Percentiles rank a stretch among this genome's conserved stretches.
phyloP scores from a whole-genome alignment of 2,113 vertebrate genomes.

The Ariopsis seemanni region DNA sequence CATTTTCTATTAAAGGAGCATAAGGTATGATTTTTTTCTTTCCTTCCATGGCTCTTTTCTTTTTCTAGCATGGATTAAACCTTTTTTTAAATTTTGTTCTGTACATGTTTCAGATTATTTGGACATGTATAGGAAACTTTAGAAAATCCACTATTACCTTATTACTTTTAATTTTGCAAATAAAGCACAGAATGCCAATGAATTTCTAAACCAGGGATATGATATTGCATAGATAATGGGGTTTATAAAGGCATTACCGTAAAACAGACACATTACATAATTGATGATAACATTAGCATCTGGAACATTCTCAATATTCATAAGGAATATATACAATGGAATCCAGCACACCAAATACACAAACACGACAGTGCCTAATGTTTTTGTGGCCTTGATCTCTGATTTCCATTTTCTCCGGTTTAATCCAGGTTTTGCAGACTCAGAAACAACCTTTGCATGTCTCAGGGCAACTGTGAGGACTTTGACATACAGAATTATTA shows the following conservation, averaged over 20 bases:
- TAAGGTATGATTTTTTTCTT: too few relatives aligned
- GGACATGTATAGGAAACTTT: too few relatives aligned
- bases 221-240: constrained; percentile 54
- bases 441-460: constrained; percentile 57
- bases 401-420: constrained; percentile 10
- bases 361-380: constrained; percentile 39
- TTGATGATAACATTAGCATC: neutral
- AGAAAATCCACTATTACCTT: neutral
- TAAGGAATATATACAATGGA: constrained; percentile 39
- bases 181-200: neutral
- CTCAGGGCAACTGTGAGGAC: constrained; percentile 39
- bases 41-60: neutral
- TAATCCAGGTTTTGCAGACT: neutral
- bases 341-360: constrained; percentile 49
- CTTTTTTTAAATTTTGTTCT: neutral
- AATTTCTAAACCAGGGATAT: constrained; percentile 53
- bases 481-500: constrained; percentile 46
- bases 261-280: constrained; percentile 28
- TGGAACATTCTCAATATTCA: constrained; percentile 23
- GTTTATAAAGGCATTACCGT: constrained; percentile 50
- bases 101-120: neutral
- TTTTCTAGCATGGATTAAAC: neutral
- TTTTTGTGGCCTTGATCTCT: constrained; percentile 52
- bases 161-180: neutral
- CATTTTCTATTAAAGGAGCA: too few relatives aligned